Base-by-base conservation (phyloP, 2,113 vertebrate species). In the Noturus placidus region DNA sequence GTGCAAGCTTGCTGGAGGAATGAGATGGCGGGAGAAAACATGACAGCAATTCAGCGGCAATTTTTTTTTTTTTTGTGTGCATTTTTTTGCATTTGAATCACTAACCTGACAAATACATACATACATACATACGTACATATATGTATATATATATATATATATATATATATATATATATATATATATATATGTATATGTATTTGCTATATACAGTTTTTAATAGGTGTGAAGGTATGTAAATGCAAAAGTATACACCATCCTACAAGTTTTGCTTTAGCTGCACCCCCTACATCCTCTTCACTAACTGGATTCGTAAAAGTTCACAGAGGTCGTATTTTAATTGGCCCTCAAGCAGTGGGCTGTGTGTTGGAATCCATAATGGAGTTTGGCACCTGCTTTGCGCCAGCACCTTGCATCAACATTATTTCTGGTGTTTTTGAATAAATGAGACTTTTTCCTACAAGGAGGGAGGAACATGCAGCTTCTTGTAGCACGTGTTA, bases 1-100 rank as follows among this genome's bases (percentile, higher is more conserved):
- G 87, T 83, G 78, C 30, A 35, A 87, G 88, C 91, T 70, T 30
- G 90, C 87, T 52, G 63, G 63, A 78, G 50, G 69, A 86, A 88
- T 54, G 81, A 76, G 61, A 25, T 67, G 80, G 9, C 13, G 19
- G 9, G 69, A 4, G 35, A 33, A 81, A 90, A 83, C 69, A 87
- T 76, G 57, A 77, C 86, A 82, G 82, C 79, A 82, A 87, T 86
- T 72, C 76, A 42, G 72, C 77, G 46, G 6, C 3, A 61, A 10
- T 14, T 74, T 70, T 5, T 15, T 19, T 69, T 33, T 19, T 35
- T 67, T 82, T 27, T 56, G 79, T 25, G 59, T 72, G n/a, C n/a
- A n/a, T 67, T 86, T 25, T 80, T 42, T 77, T 69, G 50, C n/a
- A 46, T 83, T 83, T 83, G 67, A 38, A 54, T 50, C 56, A 63